Evolutionary conservation across 2,797 vertebrate species (phyloP).

Genomic region (Pangasius krempfi): DNA sequence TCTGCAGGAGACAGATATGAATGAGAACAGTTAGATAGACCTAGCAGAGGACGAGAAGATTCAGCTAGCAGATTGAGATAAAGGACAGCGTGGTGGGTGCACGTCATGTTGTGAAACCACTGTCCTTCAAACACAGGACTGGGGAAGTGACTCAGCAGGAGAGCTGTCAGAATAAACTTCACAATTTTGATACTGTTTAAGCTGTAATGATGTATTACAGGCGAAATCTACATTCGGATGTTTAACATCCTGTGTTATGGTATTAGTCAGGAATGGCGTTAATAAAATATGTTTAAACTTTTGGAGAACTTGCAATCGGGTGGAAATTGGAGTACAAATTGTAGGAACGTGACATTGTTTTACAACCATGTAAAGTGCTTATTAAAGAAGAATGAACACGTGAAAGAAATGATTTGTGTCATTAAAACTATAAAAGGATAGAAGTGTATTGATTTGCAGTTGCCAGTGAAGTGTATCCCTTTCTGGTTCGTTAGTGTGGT

Average conservation of each 20-base stretch:
- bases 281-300: not conserved
- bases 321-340: not conserved
- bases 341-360: not conserved
- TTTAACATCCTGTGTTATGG: not conserved
- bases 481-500: not conserved
- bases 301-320: not conserved
- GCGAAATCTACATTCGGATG: not conserved
- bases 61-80: constrained; percentile 35
- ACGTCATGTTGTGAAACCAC: constrained; percentile 3
- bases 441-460: not conserved
- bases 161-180: not conserved
- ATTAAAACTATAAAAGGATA: not conserved
- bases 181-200: too few relatives aligned
- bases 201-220: not conserved
- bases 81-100: not conserved
- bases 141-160: constrained; percentile 42
- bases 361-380: not conserved
- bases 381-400: not conserved
- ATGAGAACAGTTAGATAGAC: constrained; percentile 9
- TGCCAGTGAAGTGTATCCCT: not conserved
- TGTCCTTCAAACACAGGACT: constrained; percentile 17
- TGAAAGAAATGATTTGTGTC: not conserved
- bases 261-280: not conserved
- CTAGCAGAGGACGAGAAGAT: not conserved
- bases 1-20: constrained; percentile 27